Percentiles rank a stretch among this genome's conserved stretches.
These are phyloP conservation scores for Serripes groenlandicus DNA, from an alignment of 2,888 invertebrate species.

Conservation along the genomic window DNA sequence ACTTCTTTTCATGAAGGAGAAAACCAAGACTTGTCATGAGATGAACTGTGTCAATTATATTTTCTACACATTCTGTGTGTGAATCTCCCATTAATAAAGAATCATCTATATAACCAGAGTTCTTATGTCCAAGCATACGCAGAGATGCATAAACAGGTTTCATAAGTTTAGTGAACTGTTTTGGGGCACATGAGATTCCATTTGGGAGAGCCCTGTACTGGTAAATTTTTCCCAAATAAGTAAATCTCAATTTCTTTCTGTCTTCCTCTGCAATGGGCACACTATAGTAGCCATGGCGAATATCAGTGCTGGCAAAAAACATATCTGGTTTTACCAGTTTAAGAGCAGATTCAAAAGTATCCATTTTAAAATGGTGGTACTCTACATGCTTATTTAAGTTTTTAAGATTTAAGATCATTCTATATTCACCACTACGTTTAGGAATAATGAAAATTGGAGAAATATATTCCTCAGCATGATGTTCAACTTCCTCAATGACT, in stretches of 20 bases:
- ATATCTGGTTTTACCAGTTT: slow-evolving; percentile 38
- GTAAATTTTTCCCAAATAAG: slow-evolving; percentile 48
- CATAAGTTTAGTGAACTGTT: slow-evolving; percentile 65
- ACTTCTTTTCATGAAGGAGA: slow-evolving; percentile 40
- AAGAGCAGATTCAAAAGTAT: too few species aligned
- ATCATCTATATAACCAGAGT: too few species aligned
- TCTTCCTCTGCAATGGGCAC: slow-evolving; percentile 51
- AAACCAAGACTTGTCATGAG: slow-evolving; percentile 5
- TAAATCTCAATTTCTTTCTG: slow-evolving; percentile 56
- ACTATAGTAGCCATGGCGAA: slow-evolving; percentile 61
- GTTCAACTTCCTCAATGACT: too few species aligned
- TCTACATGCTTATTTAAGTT: too few species aligned
- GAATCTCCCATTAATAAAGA: slow-evolving; percentile 12
- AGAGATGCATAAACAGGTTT: slow-evolving; percentile 65
- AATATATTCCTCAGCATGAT: too few species aligned
- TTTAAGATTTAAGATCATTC: too few species aligned
- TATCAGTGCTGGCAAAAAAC: slow-evolving; percentile 51
- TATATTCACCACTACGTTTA: too few species aligned
- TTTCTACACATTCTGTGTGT: background rate
- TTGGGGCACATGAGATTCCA: too few species aligned
- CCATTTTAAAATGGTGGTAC: too few species aligned
- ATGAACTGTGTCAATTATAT: slow-evolving; percentile 18
- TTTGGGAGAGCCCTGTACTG: slow-evolving; percentile 62
- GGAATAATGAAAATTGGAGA: too few species aligned
- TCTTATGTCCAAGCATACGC: slow-evolving; percentile 64